Evolutionary conservation across 2,888 invertebrate species (phyloP), one percentile per base, ranked within the genome.

Genomic region (Caenorhabditis macrosperma): DNA sequence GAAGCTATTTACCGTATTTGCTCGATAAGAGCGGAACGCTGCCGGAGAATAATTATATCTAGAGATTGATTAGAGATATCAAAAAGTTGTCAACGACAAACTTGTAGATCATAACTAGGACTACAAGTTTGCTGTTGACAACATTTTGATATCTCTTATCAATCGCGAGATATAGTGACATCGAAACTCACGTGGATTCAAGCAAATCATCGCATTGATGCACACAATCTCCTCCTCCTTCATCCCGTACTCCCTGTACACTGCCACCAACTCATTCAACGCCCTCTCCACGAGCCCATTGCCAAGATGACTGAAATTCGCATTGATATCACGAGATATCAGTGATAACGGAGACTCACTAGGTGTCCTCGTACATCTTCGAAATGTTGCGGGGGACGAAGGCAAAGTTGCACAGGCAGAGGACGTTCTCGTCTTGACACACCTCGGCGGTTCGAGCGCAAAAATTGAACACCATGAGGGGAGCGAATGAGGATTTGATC

Each of bases 401-500:
- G 7, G 88, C 84, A 72, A 89, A 89, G 63, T 89, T 89, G 78
- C 89, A 89, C 0, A 89, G 68, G 67, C 89, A 89, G 3, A 89
- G 72, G 22, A 89, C 82, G 57, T 89, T 79, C 5, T 79, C 60
- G 44, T 88, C 85, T 22, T 82, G 60, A 10, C 87, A 85, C 2
- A 83, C 85, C 57, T 84, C 81, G 7, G 88, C 87, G 7, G 88
- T 88, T 35, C 86, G 57, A 15, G 87, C 85, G 24, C 87, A 78
- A 44, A 84, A 83, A 52, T 86, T 87, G 79, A 88, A 89, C n/a
- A 89, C 83, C 83, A 87, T 85, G 10, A 89, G 71, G 1, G 85
- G 86, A 17, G 83, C 83, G 59, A 86, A 88, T 1, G 82, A 75
- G 24, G 71, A 81, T 61, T 87, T 88, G 15, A 89, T 82, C 20